These are phyloP conservation scores for Ophioninae sp. DNA, from an alignment of 2,888 invertebrate genomes.

Conservation along the genomic window DNA sequence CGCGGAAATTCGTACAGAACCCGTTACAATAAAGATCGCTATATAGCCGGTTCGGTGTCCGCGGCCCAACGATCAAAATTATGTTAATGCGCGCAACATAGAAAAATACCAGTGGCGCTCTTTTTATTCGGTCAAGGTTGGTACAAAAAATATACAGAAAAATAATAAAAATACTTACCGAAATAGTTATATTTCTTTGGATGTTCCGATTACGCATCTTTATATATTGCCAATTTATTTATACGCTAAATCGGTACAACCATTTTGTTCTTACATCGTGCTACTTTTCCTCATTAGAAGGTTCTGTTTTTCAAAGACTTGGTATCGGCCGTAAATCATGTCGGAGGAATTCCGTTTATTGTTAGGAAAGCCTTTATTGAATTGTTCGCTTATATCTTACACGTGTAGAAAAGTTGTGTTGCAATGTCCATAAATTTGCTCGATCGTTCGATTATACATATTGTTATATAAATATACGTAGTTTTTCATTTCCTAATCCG, in stretches of 20 bases:
- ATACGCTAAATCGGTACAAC: not conserved
- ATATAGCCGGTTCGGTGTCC: not conserved
- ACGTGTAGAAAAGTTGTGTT: conserved; percentile 27
- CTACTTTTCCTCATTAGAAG: not conserved
- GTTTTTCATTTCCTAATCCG: conserved; percentile 27
- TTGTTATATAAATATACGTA: conserved; percentile 13
- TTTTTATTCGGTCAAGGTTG: not conserved
- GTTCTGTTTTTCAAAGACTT: not conserved
- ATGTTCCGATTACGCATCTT: not conserved
- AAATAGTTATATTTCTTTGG: not conserved
- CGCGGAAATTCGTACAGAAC: conserved; percentile 55
- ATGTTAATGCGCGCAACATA: not conserved
- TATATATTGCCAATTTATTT: not conserved
- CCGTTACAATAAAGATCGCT: conserved; percentile 9
- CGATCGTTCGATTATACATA: conserved; percentile 9
- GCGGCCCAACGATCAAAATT: conserved; percentile 1
- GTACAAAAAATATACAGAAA: not conserved
- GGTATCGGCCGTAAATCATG: not conserved
- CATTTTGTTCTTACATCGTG: no score
- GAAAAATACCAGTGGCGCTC: not conserved
- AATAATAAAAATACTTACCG: not conserved
- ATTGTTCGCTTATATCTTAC: conserved; percentile 34
- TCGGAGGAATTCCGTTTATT: not conserved
- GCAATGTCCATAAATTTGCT: conserved; percentile 43
- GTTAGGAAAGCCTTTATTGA: conserved; percentile 64